Conservation (phyloP, 2,888 invertebrate species). For the Alloplasta piceator region DNA sequence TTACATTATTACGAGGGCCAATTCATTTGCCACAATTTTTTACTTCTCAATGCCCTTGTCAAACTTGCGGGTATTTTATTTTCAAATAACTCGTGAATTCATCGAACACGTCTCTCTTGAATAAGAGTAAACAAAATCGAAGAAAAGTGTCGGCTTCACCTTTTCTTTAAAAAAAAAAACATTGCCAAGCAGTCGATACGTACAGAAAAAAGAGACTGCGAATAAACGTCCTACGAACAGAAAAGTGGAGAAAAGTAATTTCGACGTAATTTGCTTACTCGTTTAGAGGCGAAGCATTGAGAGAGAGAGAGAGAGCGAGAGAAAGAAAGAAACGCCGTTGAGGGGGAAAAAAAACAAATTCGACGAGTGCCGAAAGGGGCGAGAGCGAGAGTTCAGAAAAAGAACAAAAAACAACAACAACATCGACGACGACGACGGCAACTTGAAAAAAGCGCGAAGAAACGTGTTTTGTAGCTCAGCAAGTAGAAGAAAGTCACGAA, state of each 20-base stretch:
- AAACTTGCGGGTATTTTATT: too few species aligned
- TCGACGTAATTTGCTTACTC: slow-evolving; percentile 60
- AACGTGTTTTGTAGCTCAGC: background rate
- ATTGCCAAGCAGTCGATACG: too few species aligned
- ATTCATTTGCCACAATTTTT: too few species aligned
- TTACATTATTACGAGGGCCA: too few species aligned
- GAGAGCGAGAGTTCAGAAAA: background rate
- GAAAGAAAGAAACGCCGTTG: background rate
- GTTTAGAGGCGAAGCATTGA: slow-evolving; percentile 21
- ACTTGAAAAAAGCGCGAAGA: background rate
- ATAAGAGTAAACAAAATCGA: too few species aligned
- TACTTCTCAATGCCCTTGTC: too few species aligned
- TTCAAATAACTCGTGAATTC: too few species aligned
- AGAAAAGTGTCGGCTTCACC: too few species aligned
- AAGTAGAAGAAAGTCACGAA: background rate
- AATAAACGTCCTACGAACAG: slow-evolving; percentile 15
- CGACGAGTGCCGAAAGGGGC: background rate
- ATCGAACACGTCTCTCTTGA: too few species aligned
- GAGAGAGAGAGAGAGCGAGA: background rate
- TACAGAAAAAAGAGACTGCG: background rate
- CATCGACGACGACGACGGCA: too few species aligned
- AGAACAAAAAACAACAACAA: background rate
- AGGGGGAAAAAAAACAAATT: slow-evolving; percentile 1
- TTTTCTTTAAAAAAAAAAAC: too few species aligned
- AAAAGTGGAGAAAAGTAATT: slow-evolving; percentile 48